Base-by-base conservation (phyloP, 1,140 invertebrate genomes). In the Saccostrea cuccullata region DNA sequence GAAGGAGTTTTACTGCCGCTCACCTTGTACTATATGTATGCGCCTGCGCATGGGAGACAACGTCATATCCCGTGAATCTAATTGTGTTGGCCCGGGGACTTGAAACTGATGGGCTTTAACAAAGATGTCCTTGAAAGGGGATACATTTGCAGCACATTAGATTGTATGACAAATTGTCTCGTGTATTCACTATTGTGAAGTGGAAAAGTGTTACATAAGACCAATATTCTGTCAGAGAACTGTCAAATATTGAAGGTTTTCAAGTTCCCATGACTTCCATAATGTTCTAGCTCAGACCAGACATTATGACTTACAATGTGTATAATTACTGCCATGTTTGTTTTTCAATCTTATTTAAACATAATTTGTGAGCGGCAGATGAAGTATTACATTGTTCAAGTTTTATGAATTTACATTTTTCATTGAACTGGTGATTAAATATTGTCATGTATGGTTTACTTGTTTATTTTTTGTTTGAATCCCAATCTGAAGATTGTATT, bases 21-120 rank as follows among this genome's bases (percentile, higher is more conserved):
- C 86, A 87, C 86, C 40, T 55, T 82, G 82, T 64, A 64, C 82
- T 83, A 83, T 60, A 23, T 40, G 58, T 82, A 55, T 64, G 86
- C 86, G 86, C 56, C 36, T 55, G 86, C 86, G 86, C 86, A 47
- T 84, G 86, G 82, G 77, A 83, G 86, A 87, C 86, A 64, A 64
- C 23, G 86, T 87, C 77, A 87, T 87, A 87, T 87, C 82, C 86
- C 82, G 86, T 84, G 86, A 87, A 82, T 87, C 86, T 64, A 82
- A 64, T 56, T 87, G 86, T 87, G 86, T 70, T 87, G 82, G 86
- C 82, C 86, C 86, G 60, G 86, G 86, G 84, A 20, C 84, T 85
- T 64, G 55, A 56, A 15, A 30, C 30, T 77, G 9, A 30, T 13
- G 70, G 70, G 26, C 26, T 77, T 77, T 13, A 15, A 26, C 70